A percentile compares a stretch with the other conserved stretches of the same genome.
Conservation (phyloP, 2,888 invertebrate species). For the Leptopilina syphax region DNA sequence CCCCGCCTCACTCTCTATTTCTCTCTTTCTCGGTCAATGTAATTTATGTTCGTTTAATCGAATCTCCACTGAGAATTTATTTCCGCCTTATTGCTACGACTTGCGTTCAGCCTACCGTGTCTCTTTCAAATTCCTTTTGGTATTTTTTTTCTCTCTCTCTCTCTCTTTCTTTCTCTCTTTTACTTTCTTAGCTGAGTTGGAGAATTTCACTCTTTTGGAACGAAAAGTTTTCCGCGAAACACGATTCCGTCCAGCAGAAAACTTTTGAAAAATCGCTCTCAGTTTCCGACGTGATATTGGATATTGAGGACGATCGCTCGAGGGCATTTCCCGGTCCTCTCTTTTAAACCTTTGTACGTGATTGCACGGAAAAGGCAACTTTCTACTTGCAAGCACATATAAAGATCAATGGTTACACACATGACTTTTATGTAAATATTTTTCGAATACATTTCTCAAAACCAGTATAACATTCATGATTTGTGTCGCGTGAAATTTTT, state of each 20-base stretch:
- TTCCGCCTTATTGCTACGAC: constrained; percentile 69
- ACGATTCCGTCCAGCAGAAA: constrained; percentile 55
- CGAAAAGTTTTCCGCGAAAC: constrained; percentile 56
- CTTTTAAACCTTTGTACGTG: constrained; percentile 33
- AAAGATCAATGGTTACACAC: neutral
- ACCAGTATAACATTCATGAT: too few relatives aligned
- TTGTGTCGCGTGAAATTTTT: too few relatives aligned
- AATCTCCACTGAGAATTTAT: constrained; percentile 72
- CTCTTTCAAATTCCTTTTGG: constrained; percentile 29
- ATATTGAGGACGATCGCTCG: constrained; percentile 50
- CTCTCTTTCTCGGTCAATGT: constrained; percentile 50
- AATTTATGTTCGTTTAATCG: constrained; percentile 73
- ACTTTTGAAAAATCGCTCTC: constrained; percentile 68
- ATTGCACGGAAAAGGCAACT: constrained; percentile 19
- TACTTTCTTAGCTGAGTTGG: constrained; percentile 46
- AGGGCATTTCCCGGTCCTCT: constrained; percentile 30
- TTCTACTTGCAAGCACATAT: constrained; percentile 20
- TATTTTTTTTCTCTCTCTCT: constrained; percentile 47
- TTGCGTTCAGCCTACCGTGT: constrained; percentile 58
- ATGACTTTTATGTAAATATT: constrained; percentile 26
- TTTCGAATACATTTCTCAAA: neutral
- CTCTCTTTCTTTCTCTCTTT: constrained; percentile 48
- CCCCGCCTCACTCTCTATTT: too few relatives aligned
- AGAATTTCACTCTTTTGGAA: constrained; percentile 39
- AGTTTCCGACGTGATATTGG: constrained; percentile 59